Conservation (phyloP, 2,797 vertebrate genomes). For the Menidia menidia region DNA sequence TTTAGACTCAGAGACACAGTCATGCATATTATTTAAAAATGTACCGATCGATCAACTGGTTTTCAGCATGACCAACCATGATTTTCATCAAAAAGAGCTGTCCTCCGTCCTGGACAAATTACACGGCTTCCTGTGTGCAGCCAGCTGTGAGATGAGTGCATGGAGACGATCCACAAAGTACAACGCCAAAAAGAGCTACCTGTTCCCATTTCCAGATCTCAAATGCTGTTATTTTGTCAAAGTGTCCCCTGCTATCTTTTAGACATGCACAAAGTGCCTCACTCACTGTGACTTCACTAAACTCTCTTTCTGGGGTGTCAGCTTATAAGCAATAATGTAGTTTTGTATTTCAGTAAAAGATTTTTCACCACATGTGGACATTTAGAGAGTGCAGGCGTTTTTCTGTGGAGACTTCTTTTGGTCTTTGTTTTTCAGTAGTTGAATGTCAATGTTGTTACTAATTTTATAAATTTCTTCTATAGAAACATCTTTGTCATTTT, state of each 20-base stretch:
- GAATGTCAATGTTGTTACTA: slow-evolving; percentile 34
- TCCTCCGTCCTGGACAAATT: slow-evolving; percentile 4
- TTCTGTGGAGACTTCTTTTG: slow-evolving; percentile 10
- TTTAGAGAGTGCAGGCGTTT: slow-evolving; percentile 25
- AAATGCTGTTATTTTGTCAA: background rate
- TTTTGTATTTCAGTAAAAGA: background rate
- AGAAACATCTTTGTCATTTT: slow-evolving; percentile 2
- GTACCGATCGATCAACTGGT: background rate
- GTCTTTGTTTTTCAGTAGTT: slow-evolving; percentile 25
- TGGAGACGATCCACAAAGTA: background rate
- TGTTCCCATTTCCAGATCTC: background rate
- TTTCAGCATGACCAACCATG: background rate
- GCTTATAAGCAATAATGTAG: background rate
- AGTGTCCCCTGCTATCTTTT: background rate
- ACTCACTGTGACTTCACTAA: no score
- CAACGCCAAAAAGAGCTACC: background rate
- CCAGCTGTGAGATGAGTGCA: slow-evolving; percentile 7
- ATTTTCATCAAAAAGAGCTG: background rate
- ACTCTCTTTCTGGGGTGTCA: background rate
- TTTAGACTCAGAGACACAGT: background rate
- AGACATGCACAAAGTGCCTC: background rate
- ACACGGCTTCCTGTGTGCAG: slow-evolving; percentile 8
- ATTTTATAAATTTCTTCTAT: no score
- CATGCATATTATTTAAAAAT: background rate
- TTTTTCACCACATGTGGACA: background rate